Percentiles rank a stretch among this genome's conserved stretches.
phyloP scores from a whole-genome alignment of 2,113 vertebrate genomes.

The Cynocephalus volans region DNA sequence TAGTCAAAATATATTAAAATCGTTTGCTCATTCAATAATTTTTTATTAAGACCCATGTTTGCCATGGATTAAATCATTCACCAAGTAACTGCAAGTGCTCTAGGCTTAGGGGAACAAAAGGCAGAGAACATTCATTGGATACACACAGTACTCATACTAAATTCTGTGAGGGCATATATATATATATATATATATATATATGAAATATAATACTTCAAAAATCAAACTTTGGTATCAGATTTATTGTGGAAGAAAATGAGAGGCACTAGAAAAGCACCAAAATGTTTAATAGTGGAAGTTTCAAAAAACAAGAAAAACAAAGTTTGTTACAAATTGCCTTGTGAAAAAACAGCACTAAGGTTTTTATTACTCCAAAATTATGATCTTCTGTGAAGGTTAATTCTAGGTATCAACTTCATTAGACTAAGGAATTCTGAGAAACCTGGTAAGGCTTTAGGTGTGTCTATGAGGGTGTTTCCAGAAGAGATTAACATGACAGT shows the following conservation, averaged over 20 bases:
- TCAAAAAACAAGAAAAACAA: neutral
- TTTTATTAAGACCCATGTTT: neutral
- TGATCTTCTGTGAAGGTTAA: neutral
- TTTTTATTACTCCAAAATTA: slow-evolving; percentile 49
- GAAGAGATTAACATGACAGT: too few relatives aligned
- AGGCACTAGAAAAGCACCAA: neutral
- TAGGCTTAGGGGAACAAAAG: neutral
- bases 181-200: neutral
- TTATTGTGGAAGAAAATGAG: neutral
- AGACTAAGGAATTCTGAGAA: too few relatives aligned
- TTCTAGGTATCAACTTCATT: too few relatives aligned
- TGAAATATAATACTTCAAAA: neutral
- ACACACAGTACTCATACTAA: neutral
- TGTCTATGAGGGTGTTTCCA: too few relatives aligned
- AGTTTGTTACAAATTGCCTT: neutral
- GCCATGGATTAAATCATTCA: neutral
- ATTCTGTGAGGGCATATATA: neutral
- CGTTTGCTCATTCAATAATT: neutral
- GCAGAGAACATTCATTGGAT: neutral
- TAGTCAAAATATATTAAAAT: neutral
- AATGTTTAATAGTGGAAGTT: slow-evolving; percentile 33
- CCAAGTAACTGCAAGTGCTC: neutral
- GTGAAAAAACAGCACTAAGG: neutral
- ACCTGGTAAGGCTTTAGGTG: too few relatives aligned
- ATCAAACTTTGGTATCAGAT: neutral